Evolutionary conservation across 1,140 invertebrate genomes (phyloP).

Genomic region (Halesus radiatus): DNA sequence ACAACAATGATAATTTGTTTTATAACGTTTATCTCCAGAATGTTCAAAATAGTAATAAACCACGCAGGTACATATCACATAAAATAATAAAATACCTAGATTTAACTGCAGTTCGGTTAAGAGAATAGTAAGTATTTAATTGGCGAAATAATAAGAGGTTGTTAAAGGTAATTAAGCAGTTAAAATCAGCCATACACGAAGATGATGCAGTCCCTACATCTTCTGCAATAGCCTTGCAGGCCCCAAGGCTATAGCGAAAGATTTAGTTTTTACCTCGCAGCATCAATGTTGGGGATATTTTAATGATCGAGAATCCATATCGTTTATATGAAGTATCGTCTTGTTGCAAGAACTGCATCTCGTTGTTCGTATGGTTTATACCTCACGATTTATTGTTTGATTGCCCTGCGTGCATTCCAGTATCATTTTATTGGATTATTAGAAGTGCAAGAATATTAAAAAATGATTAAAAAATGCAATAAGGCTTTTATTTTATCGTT

Average conservation of each 20-base stretch:
- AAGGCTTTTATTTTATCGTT: neutral
- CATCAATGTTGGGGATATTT: neutral
- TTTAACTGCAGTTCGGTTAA: too few relatives aligned
- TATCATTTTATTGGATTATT: conserved; percentile 29
- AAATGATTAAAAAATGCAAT: conserved; percentile 8
- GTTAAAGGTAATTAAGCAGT: conserved; percentile 4
- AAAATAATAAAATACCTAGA: too few relatives aligned
- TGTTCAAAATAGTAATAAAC: too few relatives aligned
- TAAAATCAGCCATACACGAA: conserved; percentile 9
- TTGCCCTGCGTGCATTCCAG: conserved; percentile 8
- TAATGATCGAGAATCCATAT: conserved; percentile 4
- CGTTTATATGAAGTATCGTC: neutral
- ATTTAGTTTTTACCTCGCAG: neutral
- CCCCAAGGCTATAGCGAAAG: neutral
- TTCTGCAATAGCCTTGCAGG: neutral
- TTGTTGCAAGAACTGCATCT: neutral
- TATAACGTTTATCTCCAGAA: too few relatives aligned
- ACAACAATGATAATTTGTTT: too few relatives aligned
- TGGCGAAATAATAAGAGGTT: neutral
- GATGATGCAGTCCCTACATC: neutral
- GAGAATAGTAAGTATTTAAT: neutral
- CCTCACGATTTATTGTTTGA: conserved; percentile 34
- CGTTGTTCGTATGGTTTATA: conserved; percentile 15
- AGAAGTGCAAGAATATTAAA: conserved; percentile 22
- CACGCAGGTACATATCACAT: too few relatives aligned